These are phyloP conservation scores for Neocrepidodera transversa DNA, from an alignment of 2,888 invertebrate genomes.

Conservation along the genomic window DNA sequence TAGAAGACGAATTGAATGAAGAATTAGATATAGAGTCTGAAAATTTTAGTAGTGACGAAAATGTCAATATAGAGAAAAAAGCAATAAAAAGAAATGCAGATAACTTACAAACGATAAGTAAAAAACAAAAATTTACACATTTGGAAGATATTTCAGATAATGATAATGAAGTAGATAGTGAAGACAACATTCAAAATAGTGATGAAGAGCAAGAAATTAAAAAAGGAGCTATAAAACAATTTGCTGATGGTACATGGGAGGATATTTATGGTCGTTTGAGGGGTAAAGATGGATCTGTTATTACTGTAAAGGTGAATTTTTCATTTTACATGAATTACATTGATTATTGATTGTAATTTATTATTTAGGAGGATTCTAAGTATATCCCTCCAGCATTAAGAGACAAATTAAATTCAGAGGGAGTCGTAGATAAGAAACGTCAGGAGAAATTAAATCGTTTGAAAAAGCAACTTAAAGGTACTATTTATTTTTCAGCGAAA, in stretches of 20 bases:
- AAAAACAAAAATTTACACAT: conserved; percentile 1
- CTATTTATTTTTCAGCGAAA: conserved; percentile 24
- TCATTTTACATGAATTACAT: not conserved
- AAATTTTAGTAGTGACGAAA: not conserved
- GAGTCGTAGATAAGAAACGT: conserved; percentile 58
- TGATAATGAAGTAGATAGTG: conserved; percentile 7
- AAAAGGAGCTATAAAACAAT: conserved; percentile 36
- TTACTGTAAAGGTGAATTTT: conserved; percentile 67
- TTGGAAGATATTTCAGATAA: conserved; percentile 18
- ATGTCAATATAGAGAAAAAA: conserved; percentile 1
- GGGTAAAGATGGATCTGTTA: conserved; percentile 76
- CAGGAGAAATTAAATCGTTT: conserved; percentile 70
- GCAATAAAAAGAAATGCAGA: conserved; percentile 2
- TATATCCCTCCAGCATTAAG: conserved; percentile 87
- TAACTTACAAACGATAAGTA: not conserved
- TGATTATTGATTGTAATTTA: no score
- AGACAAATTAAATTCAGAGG: conserved; percentile 60
- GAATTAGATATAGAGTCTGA: conserved; percentile 7
- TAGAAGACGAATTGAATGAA: conserved; percentile 29
- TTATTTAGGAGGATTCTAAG: conserved; percentile 61
- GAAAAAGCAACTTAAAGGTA: conserved; percentile 84
- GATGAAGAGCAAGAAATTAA: conserved; percentile 33
- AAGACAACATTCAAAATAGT: conserved; percentile 23
- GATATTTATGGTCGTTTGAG: conserved; percentile 93
- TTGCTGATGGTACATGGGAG: conserved; percentile 70